Evolutionary conservation across 2,888 invertebrate genomes (phyloP).

Genomic region (Hyposoter dolosus): DNA sequence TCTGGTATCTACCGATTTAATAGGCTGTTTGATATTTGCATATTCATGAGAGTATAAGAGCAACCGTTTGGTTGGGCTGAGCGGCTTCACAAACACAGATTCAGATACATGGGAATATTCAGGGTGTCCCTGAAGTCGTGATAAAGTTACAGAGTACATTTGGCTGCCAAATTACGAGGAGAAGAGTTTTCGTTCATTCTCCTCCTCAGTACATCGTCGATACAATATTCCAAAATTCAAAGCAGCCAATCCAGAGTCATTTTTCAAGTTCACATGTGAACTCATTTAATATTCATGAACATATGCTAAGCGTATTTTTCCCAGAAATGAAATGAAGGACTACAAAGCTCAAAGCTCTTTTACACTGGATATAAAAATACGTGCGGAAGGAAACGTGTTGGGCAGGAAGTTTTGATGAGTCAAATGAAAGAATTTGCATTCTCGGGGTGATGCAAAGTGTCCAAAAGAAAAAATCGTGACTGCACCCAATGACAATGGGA

Average conservation of each 20-base stretch:
- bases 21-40: slow-evolving; percentile 71
- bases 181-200: background rate
- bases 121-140: background rate
- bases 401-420: background rate
- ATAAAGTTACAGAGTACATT: background rate
- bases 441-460: slow-evolving; percentile 2
- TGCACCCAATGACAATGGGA: slow-evolving; percentile 53
- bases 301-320: background rate
- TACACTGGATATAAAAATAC: slow-evolving; percentile 24
- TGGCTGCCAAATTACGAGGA: background rate
- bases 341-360: slow-evolving; percentile 22
- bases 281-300: slow-evolving; percentile 8
- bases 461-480: background rate
- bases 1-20: slow-evolving; percentile 72
- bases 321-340: slow-evolving; percentile 14
- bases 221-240: background rate
- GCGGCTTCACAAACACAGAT: slow-evolving; percentile 24
- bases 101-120: slow-evolving; percentile 1
- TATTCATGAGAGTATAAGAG: slow-evolving; percentile 73
- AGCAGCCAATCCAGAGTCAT: background rate
- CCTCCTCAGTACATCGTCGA: background rate
- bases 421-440: slow-evolving; percentile 29
- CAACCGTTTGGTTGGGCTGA: slow-evolving; percentile 46
- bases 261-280: background rate
- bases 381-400: slow-evolving; percentile 3